These are phyloP conservation scores for Brachyrhaphis roseni DNA, from an alignment of 2,797 vertebrate species.

Conservation along the genomic window DNA sequence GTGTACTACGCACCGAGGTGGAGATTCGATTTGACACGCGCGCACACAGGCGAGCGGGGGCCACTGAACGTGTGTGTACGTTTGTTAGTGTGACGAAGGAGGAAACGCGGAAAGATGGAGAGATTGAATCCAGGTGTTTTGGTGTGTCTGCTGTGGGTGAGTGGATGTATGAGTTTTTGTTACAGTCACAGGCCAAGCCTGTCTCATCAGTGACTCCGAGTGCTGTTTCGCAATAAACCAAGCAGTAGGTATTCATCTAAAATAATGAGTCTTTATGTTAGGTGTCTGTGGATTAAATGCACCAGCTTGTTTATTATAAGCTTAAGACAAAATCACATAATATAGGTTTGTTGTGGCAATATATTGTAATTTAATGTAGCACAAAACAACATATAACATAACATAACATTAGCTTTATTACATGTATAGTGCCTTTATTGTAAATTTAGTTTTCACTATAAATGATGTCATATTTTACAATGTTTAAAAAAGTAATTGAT, in stretches of 20 bases:
- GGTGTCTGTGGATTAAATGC: background rate
- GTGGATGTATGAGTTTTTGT: conserved; percentile 25
- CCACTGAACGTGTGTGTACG: conserved; percentile 28
- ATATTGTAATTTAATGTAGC: background rate
- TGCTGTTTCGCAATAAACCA: background rate
- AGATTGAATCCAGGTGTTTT: conserved; percentile 60
- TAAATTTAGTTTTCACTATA: background rate
- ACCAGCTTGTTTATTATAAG: background rate
- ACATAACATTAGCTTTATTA: background rate
- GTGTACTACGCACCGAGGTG: conserved; percentile 80
- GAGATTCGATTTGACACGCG: conserved; percentile 85
- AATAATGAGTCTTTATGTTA: background rate
- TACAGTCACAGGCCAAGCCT: conserved; percentile 36
- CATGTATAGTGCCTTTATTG: background rate
- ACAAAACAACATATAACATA: background rate
- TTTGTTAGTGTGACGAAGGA: conserved; percentile 31
- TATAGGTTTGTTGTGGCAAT: background rate
- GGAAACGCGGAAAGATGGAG: conserved; percentile 50
- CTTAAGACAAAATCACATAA: background rate
- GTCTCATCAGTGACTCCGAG: conserved; percentile 17
- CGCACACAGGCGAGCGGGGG: conserved; percentile 64
- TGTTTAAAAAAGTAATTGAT: background rate
- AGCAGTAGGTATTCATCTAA: background rate
- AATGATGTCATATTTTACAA: background rate
- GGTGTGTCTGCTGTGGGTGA: conserved; percentile 11